Conservation (phyloP, 2,888 invertebrate genomes). For the Corythucha ciliata region DNA sequence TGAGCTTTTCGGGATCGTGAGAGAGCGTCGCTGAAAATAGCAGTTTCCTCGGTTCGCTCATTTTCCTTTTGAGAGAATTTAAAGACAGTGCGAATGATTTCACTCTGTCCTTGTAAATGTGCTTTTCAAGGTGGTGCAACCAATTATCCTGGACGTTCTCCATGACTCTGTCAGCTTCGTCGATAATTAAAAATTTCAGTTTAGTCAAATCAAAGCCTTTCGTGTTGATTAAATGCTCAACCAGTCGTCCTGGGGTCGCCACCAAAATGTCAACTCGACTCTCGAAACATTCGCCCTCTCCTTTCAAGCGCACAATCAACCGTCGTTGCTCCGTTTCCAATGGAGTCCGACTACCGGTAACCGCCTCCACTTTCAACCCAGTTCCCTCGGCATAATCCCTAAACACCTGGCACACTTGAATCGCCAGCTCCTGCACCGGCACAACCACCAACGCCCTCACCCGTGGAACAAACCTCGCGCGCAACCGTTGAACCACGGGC, state of each 20-base stretch:
- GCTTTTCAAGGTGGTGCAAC: slow-evolving; percentile 69
- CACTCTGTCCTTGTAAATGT: slow-evolving; percentile 42
- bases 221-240: slow-evolving; percentile 82
- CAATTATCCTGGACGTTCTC: slow-evolving; percentile 87
- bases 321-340: slow-evolving; percentile 55
- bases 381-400: slow-evolving; percentile 57
- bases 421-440: slow-evolving; percentile 84
- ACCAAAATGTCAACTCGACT: slow-evolving; percentile 74
- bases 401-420: slow-evolving; percentile 80
- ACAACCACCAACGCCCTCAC: slow-evolving; percentile 80
- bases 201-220: slow-evolving; percentile 46
- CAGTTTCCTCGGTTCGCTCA: slow-evolving; percentile 70
- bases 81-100: slow-evolving; percentile 5
- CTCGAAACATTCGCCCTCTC: slow-evolving; percentile 44
- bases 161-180: slow-evolving; percentile 94
- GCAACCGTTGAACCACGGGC: slow-evolving; percentile 56
- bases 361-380: slow-evolving; percentile 57
- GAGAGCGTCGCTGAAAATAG: slow-evolving; percentile 96
- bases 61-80: background rate
- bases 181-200: slow-evolving; percentile 76
- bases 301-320: slow-evolving; percentile 14
- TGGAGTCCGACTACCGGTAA: slow-evolving; percentile 55
- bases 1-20: slow-evolving; percentile 91
- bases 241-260: slow-evolving; percentile 85
- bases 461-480: slow-evolving; percentile 36